Base-by-base conservation (phyloP, 2,113 vertebrate species). In the Heptranchias perlo region DNA sequence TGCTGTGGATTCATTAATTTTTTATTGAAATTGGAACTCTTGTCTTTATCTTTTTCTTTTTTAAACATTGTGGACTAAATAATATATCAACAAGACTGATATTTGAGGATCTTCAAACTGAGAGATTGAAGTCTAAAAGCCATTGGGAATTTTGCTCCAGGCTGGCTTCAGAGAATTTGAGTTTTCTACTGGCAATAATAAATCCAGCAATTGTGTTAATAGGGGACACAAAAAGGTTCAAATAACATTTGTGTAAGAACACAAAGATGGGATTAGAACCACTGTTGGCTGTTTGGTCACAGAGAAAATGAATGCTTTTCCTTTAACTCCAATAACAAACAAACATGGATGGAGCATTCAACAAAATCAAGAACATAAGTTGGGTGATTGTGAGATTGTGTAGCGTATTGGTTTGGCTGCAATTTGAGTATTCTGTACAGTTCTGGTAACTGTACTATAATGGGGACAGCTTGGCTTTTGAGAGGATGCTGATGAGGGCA, bases 1-100 rank as follows among this genome's bases (percentile, higher is more conserved):
- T 95, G 94, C 94, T 73, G 94, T 73, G 11, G 65, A 35, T 62
- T 95, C 65, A 69, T 95, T 69, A 69, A 95, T 69, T 28, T 69
- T 95, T 95, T 69, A 95, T 95, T 69, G 94, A 69, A 69, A 95
- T 95, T 52, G 65, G 65, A 95, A 95, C 94, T 73, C 31, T 28
- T 31, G 25, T 35, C 94, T 67, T 94, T 94, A 39, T 67, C 39
- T 44, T 44, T 62, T 52, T 95, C 25, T 93, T 62, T 62, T 67
- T 95, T 95, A 52, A 95, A 58, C 10, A 28, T 49, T 95, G 65
- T 69, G 62, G 64, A 52, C 1, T 95, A 52, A 95, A 95, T 95
- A 95, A 73, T 95, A 35, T 69, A 69, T 95, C 52, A 73, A 69
- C 65, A 69, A 52, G 11, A 69, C 94, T 95, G 44, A 7, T 73